phyloP scores from a whole-genome alignment of 2,113 vertebrate genomes.

The Anthoscopus minutus region DNA sequence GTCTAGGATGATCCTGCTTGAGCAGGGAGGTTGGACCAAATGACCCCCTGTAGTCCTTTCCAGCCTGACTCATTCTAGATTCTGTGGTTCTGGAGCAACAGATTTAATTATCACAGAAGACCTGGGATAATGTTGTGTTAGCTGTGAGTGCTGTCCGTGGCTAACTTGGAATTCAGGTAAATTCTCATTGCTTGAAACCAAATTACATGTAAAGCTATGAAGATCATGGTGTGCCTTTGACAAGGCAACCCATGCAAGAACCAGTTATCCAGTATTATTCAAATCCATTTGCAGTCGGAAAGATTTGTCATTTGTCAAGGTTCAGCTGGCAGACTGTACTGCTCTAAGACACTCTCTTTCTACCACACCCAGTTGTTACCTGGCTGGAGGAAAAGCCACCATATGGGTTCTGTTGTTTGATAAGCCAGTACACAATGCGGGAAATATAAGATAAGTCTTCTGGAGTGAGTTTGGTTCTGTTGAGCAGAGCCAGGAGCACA shows the following conservation, averaged over 20 bases:
- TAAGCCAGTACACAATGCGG: slow-evolving; percentile 78
- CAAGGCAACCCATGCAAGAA: neutral
- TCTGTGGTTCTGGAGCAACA: neutral
- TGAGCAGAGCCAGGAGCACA: slow-evolving; percentile 71
- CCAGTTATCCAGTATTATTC: neutral
- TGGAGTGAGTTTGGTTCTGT: neutral
- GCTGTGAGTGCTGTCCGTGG: neutral
- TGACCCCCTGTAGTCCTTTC: neutral
- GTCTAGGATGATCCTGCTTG: neutral
- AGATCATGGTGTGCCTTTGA: neutral
- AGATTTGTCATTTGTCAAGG: neutral
- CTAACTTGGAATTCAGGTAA: neutral
- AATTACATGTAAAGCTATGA: neutral
- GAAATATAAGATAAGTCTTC: slow-evolving; percentile 66
- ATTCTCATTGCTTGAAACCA: neutral
- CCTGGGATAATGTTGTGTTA: neutral
- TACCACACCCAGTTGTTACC: slow-evolving; percentile 62
- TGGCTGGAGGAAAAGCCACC: slow-evolving; percentile 87
- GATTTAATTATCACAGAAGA: neutral
- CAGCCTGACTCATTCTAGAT: neutral
- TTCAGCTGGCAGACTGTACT: slow-evolving; percentile 56
- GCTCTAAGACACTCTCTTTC: neutral
- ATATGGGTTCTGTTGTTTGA: slow-evolving; percentile 76
- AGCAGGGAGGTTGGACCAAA: neutral
- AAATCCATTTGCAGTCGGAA: neutral